phyloP scores from a whole-genome alignment of 2,113 vertebrate species.

The Hippopotamus amphibius region DNA sequence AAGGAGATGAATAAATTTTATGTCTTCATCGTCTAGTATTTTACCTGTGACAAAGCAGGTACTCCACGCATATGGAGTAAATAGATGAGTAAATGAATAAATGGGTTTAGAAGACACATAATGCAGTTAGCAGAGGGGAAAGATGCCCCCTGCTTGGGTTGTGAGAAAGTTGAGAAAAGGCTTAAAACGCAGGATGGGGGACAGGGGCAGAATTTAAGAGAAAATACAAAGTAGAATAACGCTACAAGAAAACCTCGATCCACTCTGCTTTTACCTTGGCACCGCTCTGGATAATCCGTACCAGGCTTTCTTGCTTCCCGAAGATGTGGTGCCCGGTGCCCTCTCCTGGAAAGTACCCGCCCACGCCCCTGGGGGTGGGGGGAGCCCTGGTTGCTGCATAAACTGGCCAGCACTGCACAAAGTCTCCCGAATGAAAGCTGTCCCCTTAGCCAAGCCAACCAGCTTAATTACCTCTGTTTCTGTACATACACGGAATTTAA shows the following conservation, averaged over 20 bases:
- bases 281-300: neutral
- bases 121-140: neutral
- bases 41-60: neutral
- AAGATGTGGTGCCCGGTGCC: neutral
- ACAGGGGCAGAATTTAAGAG: neutral
- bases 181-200: neutral
- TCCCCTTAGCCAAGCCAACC: neutral
- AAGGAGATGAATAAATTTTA: neutral
- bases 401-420: neutral
- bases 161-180: neutral
- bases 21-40: neutral
- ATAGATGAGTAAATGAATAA: neutral
- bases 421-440: neutral
- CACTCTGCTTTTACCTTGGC: neutral
- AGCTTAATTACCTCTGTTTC: neutral
- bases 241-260: neutral
- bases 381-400: neutral
- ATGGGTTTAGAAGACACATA: neutral
- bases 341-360: neutral
- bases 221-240: neutral
- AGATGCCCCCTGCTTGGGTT: neutral
- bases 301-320: neutral
- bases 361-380: accelerated
- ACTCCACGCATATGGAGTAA: neutral
- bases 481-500: neutral